Conservation (phyloP, 2,888 invertebrate species). For the Stomorhina lunata region DNA sequence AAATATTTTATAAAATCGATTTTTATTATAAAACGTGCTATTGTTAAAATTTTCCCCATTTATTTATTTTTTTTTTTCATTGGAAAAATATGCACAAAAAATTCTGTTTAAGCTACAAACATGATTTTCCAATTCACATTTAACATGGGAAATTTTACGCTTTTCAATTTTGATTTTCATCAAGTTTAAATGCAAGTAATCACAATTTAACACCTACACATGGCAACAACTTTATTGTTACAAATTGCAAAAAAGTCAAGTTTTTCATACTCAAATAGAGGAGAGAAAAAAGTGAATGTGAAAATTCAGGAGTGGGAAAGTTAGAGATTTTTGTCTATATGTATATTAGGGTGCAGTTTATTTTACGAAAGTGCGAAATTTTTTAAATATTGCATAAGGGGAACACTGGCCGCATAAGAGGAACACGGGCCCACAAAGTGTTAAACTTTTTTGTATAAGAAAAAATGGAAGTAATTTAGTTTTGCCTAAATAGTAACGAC, state of each 20-base stretch:
- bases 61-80: neutral
- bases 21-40: conserved; percentile 36
- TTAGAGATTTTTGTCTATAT: neutral
- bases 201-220: conserved; percentile 46
- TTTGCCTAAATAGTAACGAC: too few species aligned
- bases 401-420: too few species aligned
- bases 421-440: too few species aligned
- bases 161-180: conserved; percentile 40
- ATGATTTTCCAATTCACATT: conserved; percentile 28
- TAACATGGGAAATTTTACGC: conserved; percentile 25
- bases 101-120: neutral
- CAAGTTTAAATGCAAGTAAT: conserved; percentile 28
- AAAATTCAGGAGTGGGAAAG: conserved; percentile 5
- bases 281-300: conserved; percentile 19
- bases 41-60: neutral
- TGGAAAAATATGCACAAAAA: neutral
- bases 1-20: conserved; percentile 48
- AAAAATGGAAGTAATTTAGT: too few species aligned
- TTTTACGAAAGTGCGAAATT: too few species aligned
- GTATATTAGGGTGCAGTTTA: too few species aligned
- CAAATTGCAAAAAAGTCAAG: conserved; percentile 1
- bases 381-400: too few species aligned
- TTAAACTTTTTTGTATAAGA: too few species aligned
- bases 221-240: neutral
- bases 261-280: neutral